Percentiles rank a stretch among this genome's conserved stretches.
These are phyloP conservation scores for Calameuta filiformis DNA, from an alignment of 2,888 invertebrate species.

Conservation along the genomic window DNA sequence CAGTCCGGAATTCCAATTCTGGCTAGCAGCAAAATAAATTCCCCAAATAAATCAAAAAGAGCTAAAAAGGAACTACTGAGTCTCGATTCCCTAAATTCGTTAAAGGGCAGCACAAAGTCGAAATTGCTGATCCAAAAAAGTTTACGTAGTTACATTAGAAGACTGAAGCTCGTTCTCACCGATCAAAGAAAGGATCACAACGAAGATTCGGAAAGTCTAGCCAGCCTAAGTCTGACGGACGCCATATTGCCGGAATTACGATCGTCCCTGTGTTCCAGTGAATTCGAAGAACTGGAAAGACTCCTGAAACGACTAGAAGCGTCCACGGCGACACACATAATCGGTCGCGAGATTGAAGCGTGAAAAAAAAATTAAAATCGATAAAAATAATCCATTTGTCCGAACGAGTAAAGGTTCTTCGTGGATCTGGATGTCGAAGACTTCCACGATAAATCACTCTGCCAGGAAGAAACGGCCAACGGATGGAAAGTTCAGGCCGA, in stretches of 20 bases:
- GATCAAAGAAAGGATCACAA: slow-evolving; percentile 26
- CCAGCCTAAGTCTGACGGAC: slow-evolving; percentile 41
- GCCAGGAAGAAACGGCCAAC: not conserved
- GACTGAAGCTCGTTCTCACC: slow-evolving; percentile 36
- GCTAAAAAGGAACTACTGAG: not conserved
- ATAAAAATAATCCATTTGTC: not conserved
- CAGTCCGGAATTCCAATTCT: not conserved
- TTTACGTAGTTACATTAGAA: slow-evolving; percentile 45
- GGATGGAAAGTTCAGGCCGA: not conserved
- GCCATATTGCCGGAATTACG: slow-evolving; percentile 39
- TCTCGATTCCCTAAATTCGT: not conserved
- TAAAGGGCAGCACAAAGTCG: slow-evolving; percentile 29
- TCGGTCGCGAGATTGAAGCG: not conserved
- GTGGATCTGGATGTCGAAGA: not conserved
- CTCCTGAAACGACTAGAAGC: slow-evolving; percentile 11
- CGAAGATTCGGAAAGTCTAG: slow-evolving; percentile 33
- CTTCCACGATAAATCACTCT: not conserved
- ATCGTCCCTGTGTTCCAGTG: slow-evolving; percentile 31
- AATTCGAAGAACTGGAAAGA: slow-evolving; percentile 38
- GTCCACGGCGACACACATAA: not conserved
- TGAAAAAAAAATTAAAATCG: not conserved
- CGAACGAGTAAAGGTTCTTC: not conserved
- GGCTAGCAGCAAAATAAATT: not conserved
- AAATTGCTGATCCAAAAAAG: slow-evolving; percentile 39
- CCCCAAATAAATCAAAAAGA: not conserved